Evolutionary conservation across 2,888 invertebrate species (phyloP).

Genomic region (Notocelia uddmanniana): DNA sequence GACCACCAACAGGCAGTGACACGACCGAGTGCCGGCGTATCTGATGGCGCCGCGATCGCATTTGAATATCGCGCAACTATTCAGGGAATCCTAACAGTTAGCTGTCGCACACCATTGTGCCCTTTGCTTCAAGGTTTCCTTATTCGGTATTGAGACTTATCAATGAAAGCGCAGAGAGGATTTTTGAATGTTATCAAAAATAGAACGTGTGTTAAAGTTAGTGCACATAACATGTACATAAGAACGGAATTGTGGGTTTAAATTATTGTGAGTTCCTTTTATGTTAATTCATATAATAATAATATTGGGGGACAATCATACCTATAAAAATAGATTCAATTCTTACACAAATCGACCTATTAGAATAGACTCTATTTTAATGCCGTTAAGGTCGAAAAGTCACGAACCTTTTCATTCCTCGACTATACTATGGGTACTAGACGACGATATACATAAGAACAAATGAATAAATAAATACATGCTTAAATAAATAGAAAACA

Average conservation of each 20-base stretch:
- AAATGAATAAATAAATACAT: too few species aligned
- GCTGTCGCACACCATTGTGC: constrained; percentile 1
- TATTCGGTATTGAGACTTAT: background rate
- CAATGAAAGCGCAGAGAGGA: background rate
- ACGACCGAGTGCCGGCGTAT: constrained; percentile 50
- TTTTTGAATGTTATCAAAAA: background rate
- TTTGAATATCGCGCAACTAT: constrained; percentile 52
- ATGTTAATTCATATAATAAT: too few species aligned
- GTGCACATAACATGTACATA: too few species aligned
- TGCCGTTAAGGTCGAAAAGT: too few species aligned
- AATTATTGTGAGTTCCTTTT: background rate
- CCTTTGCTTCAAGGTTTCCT: background rate
- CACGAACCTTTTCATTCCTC: too few species aligned
- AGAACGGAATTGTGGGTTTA: background rate
- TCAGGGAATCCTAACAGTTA: constrained; percentile 19
- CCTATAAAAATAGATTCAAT: too few species aligned
- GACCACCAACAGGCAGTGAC: constrained; percentile 41
- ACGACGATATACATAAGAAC: too few species aligned
- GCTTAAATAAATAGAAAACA: too few species aligned
- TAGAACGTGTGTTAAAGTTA: background rate
- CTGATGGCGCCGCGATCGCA: constrained; percentile 50
- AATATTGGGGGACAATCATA: too few species aligned
- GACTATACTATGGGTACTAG: too few species aligned
- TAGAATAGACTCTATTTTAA: too few species aligned
- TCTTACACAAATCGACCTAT: too few species aligned